Percentiles rank a stretch among this genome's conserved stretches.
Evolutionary conservation across 2,888 invertebrate species (phyloP).

Genomic region (Aphrophora alni): DNA sequence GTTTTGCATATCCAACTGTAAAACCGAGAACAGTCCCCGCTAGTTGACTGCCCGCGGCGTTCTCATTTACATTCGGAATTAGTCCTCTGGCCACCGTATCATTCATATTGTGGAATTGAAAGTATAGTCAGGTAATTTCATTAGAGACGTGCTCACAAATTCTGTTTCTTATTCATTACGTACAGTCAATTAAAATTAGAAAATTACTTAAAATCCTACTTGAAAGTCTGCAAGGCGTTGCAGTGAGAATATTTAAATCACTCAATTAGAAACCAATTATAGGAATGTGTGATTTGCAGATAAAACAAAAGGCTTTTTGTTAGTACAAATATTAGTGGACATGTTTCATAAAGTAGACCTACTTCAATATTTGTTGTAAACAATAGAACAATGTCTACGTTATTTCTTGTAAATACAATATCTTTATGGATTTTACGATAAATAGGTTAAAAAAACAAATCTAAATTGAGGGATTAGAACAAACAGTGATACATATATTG

Average conservation of each 20-base stretch:
- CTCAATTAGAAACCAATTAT: too few species aligned
- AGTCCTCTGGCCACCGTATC: background rate
- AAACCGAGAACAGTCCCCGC: background rate
- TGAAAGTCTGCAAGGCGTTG: background rate
- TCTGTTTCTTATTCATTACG: background rate
- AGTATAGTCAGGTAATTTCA: constrained; percentile 2
- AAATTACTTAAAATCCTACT: background rate
- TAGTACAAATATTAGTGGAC: too few species aligned
- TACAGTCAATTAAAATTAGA: background rate
- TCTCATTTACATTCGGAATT: background rate
- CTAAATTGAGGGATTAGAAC: too few species aligned
- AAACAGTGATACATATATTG: too few species aligned
- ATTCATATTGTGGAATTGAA: background rate
- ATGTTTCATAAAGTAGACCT: too few species aligned
- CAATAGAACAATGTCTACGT: too few species aligned
- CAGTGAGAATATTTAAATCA: background rate
- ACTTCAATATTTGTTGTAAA: too few species aligned
- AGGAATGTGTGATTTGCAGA: too few species aligned
- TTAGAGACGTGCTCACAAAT: background rate
- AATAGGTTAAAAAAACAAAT: too few species aligned
- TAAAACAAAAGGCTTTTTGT: too few species aligned
- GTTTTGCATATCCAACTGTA: background rate
- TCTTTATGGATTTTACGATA: too few species aligned
- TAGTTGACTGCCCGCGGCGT: background rate
- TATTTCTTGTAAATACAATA: too few species aligned